Base-by-base conservation (phyloP, 2,888 invertebrate genomes). In the Papilio demoleus region DNA sequence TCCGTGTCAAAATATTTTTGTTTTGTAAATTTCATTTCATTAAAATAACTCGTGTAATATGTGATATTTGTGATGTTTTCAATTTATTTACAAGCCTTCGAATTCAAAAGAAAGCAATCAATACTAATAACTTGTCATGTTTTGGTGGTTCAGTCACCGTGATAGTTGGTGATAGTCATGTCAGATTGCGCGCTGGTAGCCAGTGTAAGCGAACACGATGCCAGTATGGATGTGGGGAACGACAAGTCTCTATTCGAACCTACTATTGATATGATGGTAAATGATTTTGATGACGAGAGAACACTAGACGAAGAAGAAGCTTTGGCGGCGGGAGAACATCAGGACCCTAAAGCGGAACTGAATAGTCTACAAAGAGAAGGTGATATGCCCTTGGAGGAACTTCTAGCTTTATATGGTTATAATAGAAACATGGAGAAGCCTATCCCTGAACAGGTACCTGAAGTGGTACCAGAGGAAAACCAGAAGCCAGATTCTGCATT, bases 301-400 rank as follows among this genome's bases (percentile, higher is more conserved):
- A 99, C 99, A 72, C 87, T 99, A 84, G 99, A 98, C 86, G 99
- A 99, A 93, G 99, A 99, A 93, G 99, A 99, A 94, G 98, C 97
- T 62, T 90, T 98, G 85, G 98, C 97, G 76, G 97, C 97, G 78
- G 95, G 96, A 73, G 97, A 97, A 89, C 92, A 94, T 60, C 95
- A 96, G 78, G 98, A 98, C 88, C 96, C 97, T 60, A 95, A 96
- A 80, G 97, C 97, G 79, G 99, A 99, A 90, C 94, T 99, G 61
- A 96, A 96, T 77, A 97, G 96, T 83, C 93, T 99, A 72, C 97
- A 98, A 85, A 96, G 95, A 94, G 98, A 98, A 90, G 96, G 98
- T 86, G 98, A 99, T 92, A 99, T 99, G 97, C 99, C 99, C 72
- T 93, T 99, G 76, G 98, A 98, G 82, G 97, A 98, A 83, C 90